phyloP scores from a whole-genome alignment of 1,140 invertebrate species.

The Caenorhabditis latens region DNA sequence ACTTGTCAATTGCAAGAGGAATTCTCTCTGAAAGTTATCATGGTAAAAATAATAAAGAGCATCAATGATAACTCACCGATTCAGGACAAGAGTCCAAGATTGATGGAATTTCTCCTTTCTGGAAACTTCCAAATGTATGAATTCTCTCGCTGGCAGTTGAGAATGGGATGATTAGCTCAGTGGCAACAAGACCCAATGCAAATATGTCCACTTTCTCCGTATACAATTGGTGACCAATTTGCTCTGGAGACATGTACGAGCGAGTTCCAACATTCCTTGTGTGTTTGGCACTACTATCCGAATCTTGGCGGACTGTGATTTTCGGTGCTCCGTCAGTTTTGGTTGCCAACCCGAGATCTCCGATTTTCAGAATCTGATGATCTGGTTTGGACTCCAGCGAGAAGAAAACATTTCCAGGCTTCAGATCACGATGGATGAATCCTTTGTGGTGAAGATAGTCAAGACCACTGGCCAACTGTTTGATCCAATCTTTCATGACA shows the following conservation, averaged over 20 bases:
- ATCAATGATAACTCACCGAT: conserved; percentile 28
- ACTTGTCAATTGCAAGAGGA: conserved; percentile 64
- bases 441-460: conserved; percentile 92
- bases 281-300: conserved; percentile 79
- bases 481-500: conserved; percentile 81
- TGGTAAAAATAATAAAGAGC: neutral
- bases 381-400: conserved; percentile 79
- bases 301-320: conserved; percentile 60
- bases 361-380: conserved; percentile 90
- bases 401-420: conserved; percentile 97
- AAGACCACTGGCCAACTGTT: conserved; percentile 92
- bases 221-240: conserved; percentile 83
- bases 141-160: conserved; percentile 90
- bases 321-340: conserved; percentile 80
- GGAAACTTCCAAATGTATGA: conserved; percentile 68
- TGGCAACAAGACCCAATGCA: conserved; percentile 92
- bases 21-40: conserved; percentile 55
- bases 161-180: conserved; percentile 91
- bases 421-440: conserved; percentile 93
- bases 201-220: conserved; percentile 97
- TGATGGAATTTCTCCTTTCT: conserved; percentile 56
- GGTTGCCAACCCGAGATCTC: conserved; percentile 95
- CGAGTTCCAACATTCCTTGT: conserved; percentile 88
- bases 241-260: conserved; percentile 97
- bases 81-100: conserved; percentile 22